A percentile compares a stretch with the other conserved stretches of the same genome.
Conservation (phyloP, 1,140 invertebrate species). For the Drosophila ficusphila region DNA sequence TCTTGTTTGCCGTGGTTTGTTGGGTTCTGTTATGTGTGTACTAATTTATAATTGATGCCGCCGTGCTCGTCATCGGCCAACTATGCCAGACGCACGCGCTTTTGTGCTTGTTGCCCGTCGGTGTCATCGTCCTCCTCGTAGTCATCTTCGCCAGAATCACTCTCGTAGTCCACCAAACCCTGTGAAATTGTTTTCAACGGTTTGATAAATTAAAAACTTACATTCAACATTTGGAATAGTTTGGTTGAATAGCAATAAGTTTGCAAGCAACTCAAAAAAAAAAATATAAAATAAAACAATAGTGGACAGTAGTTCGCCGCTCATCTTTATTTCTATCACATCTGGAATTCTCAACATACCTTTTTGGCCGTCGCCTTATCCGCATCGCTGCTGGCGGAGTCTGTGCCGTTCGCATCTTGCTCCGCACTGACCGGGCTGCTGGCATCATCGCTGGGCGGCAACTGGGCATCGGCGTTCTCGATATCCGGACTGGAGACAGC, state of each 20-base stretch:
- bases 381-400: conserved; percentile 43
- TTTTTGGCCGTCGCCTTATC: conserved; percentile 67
- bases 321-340: no score
- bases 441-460: conserved; percentile 27
- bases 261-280: no score
- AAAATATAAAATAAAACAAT: no score
- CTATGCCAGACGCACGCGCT: conserved; percentile 83
- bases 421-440: conserved; percentile 19
- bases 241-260: no score
- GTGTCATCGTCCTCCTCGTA: conserved; percentile 92
- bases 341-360: conserved; percentile 22
- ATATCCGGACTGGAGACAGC: conserved; percentile 33
- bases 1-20: conserved; percentile 35
- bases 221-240: no score
- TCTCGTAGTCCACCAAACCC: conserved; percentile 98
- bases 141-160: conserved; percentile 97
- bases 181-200: no score
- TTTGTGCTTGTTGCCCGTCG: conserved; percentile 80
- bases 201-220: no score
- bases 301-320: no score
- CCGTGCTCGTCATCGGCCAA: conserved; percentile 46
- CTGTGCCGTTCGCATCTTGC: conserved; percentile 19
- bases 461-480: conserved; percentile 26
- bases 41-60: conserved; percentile 80
- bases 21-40: conserved; percentile 49